Conservation (phyloP, 2,888 invertebrate species). For the Drosophila kuntzei region DNA sequence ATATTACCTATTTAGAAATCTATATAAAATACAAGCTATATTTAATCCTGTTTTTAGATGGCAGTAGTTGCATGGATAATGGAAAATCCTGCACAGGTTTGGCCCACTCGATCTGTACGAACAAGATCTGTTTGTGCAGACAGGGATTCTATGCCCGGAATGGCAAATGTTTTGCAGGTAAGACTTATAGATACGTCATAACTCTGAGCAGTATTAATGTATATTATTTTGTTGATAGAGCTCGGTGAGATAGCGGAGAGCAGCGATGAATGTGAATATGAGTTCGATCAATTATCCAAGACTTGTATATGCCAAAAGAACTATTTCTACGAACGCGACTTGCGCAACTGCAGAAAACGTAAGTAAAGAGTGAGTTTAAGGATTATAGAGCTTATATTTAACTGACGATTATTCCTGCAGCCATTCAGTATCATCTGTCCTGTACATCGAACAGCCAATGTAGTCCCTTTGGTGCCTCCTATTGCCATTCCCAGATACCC, state of each 20-base stretch:
- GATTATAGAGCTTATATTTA: neutral
- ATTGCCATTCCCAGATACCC: slow-evolving; percentile 74
- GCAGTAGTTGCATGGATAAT: slow-evolving; percentile 80
- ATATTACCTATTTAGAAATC: neutral
- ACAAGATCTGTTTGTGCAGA: slow-evolving; percentile 81
- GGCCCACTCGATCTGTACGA: slow-evolving; percentile 83
- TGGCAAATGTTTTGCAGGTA: slow-evolving; percentile 84
- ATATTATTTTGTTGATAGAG: slow-evolving; percentile 56
- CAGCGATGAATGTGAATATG: slow-evolving; percentile 82
- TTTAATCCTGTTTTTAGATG: slow-evolving; percentile 61
- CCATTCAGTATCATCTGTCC: slow-evolving; percentile 81
- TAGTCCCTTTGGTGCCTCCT: slow-evolving; percentile 84
- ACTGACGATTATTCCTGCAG: slow-evolving; percentile 42
- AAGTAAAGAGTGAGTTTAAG: slow-evolving; percentile 36
- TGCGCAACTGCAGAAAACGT: slow-evolving; percentile 85
- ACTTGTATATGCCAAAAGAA: slow-evolving; percentile 84
- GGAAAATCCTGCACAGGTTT: slow-evolving; percentile 81
- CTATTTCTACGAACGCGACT: slow-evolving; percentile 81
- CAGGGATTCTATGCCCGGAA: slow-evolving; percentile 82
- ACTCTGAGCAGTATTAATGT: neutral
- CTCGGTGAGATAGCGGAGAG: slow-evolving; percentile 84
- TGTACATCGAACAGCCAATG: slow-evolving; percentile 85
- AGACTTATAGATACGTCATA: neutral
- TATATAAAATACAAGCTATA: neutral
- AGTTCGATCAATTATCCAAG: slow-evolving; percentile 78